A percentile compares a stretch with the other conserved stretches of the same genome.
These are phyloP conservation scores for Ophion obscuratus DNA, from an alignment of 2,888 invertebrate genomes.

Conservation along the genomic window DNA sequence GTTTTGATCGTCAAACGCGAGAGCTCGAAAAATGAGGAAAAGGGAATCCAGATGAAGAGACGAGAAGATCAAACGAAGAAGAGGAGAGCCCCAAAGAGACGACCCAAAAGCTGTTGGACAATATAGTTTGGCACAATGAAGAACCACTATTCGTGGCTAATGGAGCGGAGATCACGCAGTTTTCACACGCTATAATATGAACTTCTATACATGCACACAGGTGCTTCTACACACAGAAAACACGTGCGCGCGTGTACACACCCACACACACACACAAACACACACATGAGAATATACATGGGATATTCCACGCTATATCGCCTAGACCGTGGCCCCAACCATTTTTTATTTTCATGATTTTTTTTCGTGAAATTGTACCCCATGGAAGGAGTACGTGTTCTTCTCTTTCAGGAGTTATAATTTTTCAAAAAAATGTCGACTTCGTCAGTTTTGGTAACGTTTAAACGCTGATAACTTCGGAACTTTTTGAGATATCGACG, in stretches of 20 bases:
- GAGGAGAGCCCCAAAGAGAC: slow-evolving; percentile 43
- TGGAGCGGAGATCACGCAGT: slow-evolving; percentile 76
- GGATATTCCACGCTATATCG: no score
- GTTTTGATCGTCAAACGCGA: slow-evolving; percentile 17
- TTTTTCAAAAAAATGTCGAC: no score
- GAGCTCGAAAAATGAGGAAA: slow-evolving; percentile 24
- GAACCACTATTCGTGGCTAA: slow-evolving; percentile 75
- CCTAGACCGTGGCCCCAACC: no score
- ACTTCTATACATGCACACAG: neutral
- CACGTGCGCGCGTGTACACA: slow-evolving; percentile 56
- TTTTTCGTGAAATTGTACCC: no score
- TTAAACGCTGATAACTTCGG: no score
- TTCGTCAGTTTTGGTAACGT: no score
- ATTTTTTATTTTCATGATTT: no score
- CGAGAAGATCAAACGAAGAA: slow-evolving; percentile 32
- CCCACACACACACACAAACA: no score
- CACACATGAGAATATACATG: no score
- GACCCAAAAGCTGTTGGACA: slow-evolving; percentile 71
- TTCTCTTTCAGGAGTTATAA: no score
- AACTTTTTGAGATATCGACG: no score
- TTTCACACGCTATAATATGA: slow-evolving; percentile 75
- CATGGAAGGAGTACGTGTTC: no score
- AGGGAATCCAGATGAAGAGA: slow-evolving; percentile 58
- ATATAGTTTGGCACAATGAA: slow-evolving; percentile 68
- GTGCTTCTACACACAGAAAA: slow-evolving; percentile 8